Conservation (phyloP, 2,113 vertebrate species). For the Hippocampus abdominalis region DNA sequence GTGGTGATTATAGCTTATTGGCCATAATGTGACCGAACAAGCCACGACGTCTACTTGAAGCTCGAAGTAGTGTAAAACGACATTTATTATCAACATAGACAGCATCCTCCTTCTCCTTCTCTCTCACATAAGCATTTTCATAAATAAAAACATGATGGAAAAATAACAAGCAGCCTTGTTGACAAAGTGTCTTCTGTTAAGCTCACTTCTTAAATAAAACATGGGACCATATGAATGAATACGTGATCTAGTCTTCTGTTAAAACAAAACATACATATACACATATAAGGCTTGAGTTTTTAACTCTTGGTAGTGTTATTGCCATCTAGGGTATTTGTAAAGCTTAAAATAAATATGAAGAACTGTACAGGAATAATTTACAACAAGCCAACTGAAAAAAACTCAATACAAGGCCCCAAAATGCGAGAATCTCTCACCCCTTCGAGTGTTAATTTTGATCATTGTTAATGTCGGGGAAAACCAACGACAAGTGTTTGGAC, state of each 20-base stretch:
- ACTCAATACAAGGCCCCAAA: slow-evolving; percentile 64
- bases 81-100: slow-evolving; percentile 16
- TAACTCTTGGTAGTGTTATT: slow-evolving; percentile 78
- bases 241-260: slow-evolving; percentile 48
- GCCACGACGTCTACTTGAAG: neutral
- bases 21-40: slow-evolving; percentile 8
- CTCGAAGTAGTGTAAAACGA: slow-evolving; percentile 38
- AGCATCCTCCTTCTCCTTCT: slow-evolving; percentile 8
- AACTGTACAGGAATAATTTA: slow-evolving; percentile 78
- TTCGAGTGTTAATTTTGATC: slow-evolving; percentile 46
- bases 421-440: slow-evolving; percentile 46
- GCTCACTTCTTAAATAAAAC: slow-evolving; percentile 49
- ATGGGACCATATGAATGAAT: slow-evolving; percentile 44
- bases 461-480: slow-evolving; percentile 3
- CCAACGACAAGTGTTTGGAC: neutral
- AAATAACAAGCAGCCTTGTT: slow-evolving; percentile 27
- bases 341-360: slow-evolving; percentile 79
- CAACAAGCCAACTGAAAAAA: slow-evolving; percentile 43
- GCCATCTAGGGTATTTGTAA: slow-evolving; percentile 76
- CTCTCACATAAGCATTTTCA: slow-evolving; percentile 37
- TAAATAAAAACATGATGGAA: slow-evolving; percentile 57
- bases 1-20: slow-evolving; percentile 46
- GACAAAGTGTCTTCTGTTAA: slow-evolving; percentile 24
- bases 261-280: slow-evolving; percentile 65
- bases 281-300: slow-evolving; percentile 78